These are phyloP conservation scores for Drosophila malerkotliana DNA, from an alignment of 1,140 invertebrate species.

Conservation along the genomic window DNA sequence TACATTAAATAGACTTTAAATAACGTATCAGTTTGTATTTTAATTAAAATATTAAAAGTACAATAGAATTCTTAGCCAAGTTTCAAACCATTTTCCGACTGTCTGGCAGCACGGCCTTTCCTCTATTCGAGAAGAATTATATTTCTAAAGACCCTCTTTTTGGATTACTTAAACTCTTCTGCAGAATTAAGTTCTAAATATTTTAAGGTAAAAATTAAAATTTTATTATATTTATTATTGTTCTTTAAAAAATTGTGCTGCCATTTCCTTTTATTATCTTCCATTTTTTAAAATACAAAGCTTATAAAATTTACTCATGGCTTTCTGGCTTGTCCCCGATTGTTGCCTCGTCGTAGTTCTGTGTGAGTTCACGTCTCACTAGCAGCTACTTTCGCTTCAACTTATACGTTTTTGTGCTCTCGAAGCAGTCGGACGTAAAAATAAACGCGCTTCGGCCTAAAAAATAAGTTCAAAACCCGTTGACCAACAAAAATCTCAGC, in stretches of 20 bases:
- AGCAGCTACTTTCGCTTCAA: conserved; percentile 55
- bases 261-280: no score
- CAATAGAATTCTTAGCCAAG: not conserved
- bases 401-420: conserved; percentile 69
- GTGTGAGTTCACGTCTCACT: conserved; percentile 41
- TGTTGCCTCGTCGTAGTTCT: conserved; percentile 39
- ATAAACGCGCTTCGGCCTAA: conserved; percentile 62
- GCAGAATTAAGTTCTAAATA: no score
- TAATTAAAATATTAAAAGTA: not conserved
- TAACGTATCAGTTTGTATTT: no score
- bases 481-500: conserved; percentile 32
- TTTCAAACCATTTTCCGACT: conserved; percentile 11
- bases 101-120: conserved; percentile 9
- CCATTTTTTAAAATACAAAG: conserved; percentile 13
- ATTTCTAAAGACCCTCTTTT: no score
- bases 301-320: not conserved
- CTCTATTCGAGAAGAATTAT: no score
- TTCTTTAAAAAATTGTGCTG: no score
- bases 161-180: no score
- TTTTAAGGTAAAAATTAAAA: no score
- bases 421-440: conserved; percentile 72
- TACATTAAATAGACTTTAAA: no score
- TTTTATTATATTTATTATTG: no score
- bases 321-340: conserved; percentile 1
- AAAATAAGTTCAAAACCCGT: conserved; percentile 25